Evolutionary conservation across 1,140 invertebrate genomes (phyloP), one percentile per base, ranked within the genome.

Genomic region (Colletes latitarsis): DNA sequence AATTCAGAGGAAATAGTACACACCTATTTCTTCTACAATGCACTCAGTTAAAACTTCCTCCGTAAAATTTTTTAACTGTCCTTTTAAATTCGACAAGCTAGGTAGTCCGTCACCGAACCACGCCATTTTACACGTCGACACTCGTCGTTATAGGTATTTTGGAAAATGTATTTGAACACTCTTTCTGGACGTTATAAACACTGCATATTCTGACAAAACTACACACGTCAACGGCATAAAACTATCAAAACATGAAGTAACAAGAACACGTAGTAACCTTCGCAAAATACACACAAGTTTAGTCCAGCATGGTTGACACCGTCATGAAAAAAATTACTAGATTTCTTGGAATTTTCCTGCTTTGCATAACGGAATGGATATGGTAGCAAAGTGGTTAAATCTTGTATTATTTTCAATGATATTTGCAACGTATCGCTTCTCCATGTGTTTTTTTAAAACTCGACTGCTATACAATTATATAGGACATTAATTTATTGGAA

Each of bases 41-140:
- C 93, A 92, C 57, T 96, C 95, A 66, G 95, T 94, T 82, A 96
- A 92, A 63, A 96, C 96, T 91, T 96, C 96, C 87, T 95, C 96
- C 78, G 96, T 96, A 88, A 97, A 95, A 92, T 94, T 97, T 14
- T 95, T 95, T 81, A 97, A 95, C 92, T 97, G 96, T 87, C 96
- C 96, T 91, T 96, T 96, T 83, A 96, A 92, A 94, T 93, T 95
- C 90, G 94, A 96, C 79, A 96, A 94, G 92, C 96, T 96, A 77
- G 93, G 86, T 85, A 96, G 95, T 88, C 96, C 95, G 68, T 96
- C 94, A 88, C 96, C 96, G 78, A 97, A 94, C 96, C 96, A 97
- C 92, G 96, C 95, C 96, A 96, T 96, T 93, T 94, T 95, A 90
- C 92, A 91, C 91, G 91, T 93, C 89, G 87, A 92, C 89, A 89